Evolutionary conservation across 2,113 vertebrate genomes (phyloP), one percentile per base, ranked within the genome.

Genomic region (Odontesthes bonariensis): DNA sequence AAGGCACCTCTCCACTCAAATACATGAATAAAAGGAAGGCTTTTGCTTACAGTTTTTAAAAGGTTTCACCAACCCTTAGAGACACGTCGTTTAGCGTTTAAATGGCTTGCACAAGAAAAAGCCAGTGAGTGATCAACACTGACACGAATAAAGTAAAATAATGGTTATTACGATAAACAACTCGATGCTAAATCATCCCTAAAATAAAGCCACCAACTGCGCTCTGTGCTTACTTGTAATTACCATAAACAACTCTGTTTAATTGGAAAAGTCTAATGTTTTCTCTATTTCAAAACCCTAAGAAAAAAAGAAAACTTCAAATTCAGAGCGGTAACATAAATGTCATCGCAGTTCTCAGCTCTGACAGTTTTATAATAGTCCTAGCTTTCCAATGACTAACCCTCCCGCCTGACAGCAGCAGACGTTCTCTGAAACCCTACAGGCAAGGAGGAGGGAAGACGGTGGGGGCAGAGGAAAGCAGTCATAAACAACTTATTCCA

Each of bases 401-500:
- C 84, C 65, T 57, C 40, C 38, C 68, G 76, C 74, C 87, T 76
- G 69, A 27, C 69, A 85, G 75, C 82, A 59, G 79, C 81, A 40
- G 27, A 76, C 79, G 42, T 71, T 80, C 80, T 79, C 38, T 84
- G 51, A 85, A 81, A 85, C 73, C 63, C 69, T 22, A 53, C 16
- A 12, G 70, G 73, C 68, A 66, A 62, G 73, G 44, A 22, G 61
- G 38, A 69, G 57, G n/a, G 38, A 65, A 23, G 63, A 54, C 6
- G 40, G 20, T 13, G 64, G 66, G 33, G 44, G 59, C 33, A 33
- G 65, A 57, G 35, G 57, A 32, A 62, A 63, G 70, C 5, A 0
- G 64, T 73, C 69, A 79, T 51, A 75, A 77, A 90, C 77, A 89
- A 86, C 85, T 87, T 83, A 82, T 80, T 85, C 81, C 60, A 70